Evolutionary conservation across 2,113 vertebrate genomes (phyloP).

Genomic region (Trematocara zebra): DNA sequence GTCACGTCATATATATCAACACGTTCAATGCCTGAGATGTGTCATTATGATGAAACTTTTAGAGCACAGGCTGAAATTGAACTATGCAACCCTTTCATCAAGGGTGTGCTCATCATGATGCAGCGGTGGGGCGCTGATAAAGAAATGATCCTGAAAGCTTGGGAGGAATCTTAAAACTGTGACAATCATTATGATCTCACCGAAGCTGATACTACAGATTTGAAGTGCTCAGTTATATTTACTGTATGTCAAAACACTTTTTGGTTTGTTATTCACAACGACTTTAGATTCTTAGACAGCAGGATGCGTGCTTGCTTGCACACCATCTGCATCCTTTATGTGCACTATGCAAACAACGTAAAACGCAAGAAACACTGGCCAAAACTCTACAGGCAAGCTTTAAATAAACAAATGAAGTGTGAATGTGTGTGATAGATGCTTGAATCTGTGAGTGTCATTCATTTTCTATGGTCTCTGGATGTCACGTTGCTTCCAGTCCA

Average conservation of each 20-base stretch:
- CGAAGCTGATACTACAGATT: neutral
- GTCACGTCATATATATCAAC: neutral
- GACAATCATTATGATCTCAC: neutral
- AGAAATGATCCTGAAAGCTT: neutral
- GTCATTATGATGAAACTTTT: conserved; percentile 12
- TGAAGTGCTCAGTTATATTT: neutral
- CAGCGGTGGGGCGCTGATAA: neutral
- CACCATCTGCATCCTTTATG: neutral
- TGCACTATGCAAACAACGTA: neutral
- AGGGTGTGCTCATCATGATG: neutral
- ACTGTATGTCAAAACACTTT: neutral
- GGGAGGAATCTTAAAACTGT: neutral
- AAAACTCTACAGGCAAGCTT: neutral
- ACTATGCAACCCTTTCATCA: neutral
- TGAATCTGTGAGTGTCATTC: neutral
- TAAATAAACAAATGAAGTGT: neutral
- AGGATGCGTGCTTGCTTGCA: neutral
- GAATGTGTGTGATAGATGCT: neutral
- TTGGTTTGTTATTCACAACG: neutral
- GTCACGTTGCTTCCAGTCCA: neutral
- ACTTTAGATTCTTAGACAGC: neutral
- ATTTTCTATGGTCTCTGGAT: neutral
- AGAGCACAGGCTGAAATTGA: neutral
- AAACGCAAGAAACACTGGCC: neutral
- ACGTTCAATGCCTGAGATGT: neutral